These are phyloP conservation scores for Trachymyrmex septentrionalis DNA, from an alignment of 1,140 invertebrate genomes.

Conservation along the genomic window DNA sequence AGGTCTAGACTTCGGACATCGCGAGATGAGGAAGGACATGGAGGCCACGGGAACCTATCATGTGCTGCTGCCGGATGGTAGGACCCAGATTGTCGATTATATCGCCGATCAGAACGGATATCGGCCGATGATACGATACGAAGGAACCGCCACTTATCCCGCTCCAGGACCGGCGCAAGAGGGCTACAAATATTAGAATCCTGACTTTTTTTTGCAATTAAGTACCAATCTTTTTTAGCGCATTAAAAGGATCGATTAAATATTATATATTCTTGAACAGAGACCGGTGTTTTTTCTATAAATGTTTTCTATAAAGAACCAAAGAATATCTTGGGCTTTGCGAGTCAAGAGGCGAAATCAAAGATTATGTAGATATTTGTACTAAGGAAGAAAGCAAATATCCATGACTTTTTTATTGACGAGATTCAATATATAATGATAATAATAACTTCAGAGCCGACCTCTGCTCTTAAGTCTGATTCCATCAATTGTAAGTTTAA, in stretches of 20 bases:
- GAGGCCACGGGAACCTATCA: constrained; percentile 89
- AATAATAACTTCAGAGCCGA: neutral
- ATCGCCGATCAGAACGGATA: constrained; percentile 89
- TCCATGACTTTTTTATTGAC: neutral
- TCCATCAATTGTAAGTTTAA: too few species aligned
- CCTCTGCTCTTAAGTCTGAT: neutral
- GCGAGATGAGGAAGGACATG: constrained; percentile 89
- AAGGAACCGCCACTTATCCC: constrained; percentile 87
- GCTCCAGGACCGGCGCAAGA: constrained; percentile 82
- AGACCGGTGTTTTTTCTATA: neutral
- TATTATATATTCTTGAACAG: neutral
- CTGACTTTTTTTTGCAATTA: neutral
- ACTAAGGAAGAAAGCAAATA: neutral
- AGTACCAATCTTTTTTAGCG: constrained; percentile 9
- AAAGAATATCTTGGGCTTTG: neutral
- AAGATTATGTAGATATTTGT: neutral
- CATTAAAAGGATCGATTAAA: constrained; percentile 11
- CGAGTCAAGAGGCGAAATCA: neutral
- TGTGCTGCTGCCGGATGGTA: constrained; percentile 89
- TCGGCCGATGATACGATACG: constrained; percentile 90
- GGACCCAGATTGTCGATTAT: constrained; percentile 89
- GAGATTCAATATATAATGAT: neutral
- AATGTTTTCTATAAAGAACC: neutral
- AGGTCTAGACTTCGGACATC: constrained; percentile 89
- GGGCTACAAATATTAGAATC: constrained; percentile 87